phyloP scores from a whole-genome alignment of 2,113 vertebrate genomes.

The Forbesichthys agassizii region DNA sequence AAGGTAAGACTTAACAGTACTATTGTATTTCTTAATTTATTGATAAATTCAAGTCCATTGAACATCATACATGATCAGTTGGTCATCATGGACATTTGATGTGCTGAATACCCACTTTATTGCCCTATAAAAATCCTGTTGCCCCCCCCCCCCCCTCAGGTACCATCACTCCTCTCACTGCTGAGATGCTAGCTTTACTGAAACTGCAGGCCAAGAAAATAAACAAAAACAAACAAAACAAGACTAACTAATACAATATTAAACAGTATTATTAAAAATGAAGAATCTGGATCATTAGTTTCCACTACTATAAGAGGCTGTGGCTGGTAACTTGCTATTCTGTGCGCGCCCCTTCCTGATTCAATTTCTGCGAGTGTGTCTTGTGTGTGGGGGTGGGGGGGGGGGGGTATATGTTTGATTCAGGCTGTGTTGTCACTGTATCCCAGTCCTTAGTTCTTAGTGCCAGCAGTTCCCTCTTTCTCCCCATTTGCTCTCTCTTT shows the following conservation, averaged over 20 bases:
- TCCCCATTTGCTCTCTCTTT: no score
- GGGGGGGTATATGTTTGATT: slow-evolving; percentile 43
- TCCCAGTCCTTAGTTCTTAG: slow-evolving; percentile 32
- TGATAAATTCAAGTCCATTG: slow-evolving; percentile 26
- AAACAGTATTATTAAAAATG: no score
- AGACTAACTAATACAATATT: no score
- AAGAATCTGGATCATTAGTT: no score
- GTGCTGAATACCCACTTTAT: slow-evolving; percentile 52
- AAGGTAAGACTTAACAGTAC: background rate
- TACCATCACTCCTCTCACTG: background rate
- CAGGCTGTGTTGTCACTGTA: slow-evolving; percentile 58
- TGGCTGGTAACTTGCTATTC: slow-evolving; percentile 53
- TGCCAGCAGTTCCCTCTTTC: slow-evolving; percentile 17
- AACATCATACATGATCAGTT: slow-evolving; percentile 23
- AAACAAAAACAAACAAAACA: no score
- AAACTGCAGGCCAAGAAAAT: background rate
- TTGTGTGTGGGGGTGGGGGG: slow-evolving; percentile 2
- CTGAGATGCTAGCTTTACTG: slow-evolving; percentile 30
- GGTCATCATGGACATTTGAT: slow-evolving; percentile 45
- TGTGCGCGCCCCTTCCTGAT: slow-evolving; percentile 28
- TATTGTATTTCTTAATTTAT: slow-evolving; percentile 20
- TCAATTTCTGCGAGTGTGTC: slow-evolving; percentile 4
- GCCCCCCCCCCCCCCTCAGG: no score
- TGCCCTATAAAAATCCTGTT: background rate
- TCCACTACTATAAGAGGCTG: no score